Conservation (phyloP, 2,113 vertebrate genomes). For the Psilopsiagon aurifrons region DNA sequence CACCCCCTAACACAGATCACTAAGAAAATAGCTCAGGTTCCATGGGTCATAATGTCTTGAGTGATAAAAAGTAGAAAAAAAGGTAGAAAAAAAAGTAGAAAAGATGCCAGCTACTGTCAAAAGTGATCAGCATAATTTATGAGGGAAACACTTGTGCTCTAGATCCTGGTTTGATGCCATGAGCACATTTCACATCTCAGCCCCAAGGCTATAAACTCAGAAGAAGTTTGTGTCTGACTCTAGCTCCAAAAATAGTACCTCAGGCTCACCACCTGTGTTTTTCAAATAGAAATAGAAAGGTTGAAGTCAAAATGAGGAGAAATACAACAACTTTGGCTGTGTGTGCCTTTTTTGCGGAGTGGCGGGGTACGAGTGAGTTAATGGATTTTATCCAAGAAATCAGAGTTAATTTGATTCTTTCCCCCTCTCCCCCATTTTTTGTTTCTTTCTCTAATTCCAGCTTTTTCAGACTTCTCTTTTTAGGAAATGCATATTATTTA, state of each 20-base stretch:
- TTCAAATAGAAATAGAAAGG: background rate
- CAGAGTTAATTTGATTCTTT: background rate
- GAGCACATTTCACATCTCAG: background rate
- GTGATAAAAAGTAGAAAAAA: background rate
- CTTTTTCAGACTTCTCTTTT: background rate
- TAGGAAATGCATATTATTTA: background rate
- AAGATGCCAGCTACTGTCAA: conserved; percentile 5
- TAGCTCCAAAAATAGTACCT: background rate
- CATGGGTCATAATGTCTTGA: background rate
- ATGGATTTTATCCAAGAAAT: background rate
- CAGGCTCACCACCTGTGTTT: background rate
- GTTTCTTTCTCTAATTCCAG: background rate
- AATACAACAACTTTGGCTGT: background rate
- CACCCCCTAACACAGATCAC: background rate
- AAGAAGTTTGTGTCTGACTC: background rate
- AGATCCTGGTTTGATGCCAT: background rate
- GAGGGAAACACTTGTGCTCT: conserved; percentile 3
- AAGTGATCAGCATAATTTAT: conserved; percentile 6
- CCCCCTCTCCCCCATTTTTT: background rate
- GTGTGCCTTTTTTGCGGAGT: background rate
- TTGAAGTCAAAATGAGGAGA: background rate
- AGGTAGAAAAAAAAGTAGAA: background rate
- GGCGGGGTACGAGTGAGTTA: background rate
- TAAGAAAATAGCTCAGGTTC: background rate
- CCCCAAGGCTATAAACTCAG: background rate